Evolutionary conservation across 2,113 vertebrate species (phyloP), one percentile per base, ranked within the genome.

Genomic region (Oplegnathus fasciatus): DNA sequence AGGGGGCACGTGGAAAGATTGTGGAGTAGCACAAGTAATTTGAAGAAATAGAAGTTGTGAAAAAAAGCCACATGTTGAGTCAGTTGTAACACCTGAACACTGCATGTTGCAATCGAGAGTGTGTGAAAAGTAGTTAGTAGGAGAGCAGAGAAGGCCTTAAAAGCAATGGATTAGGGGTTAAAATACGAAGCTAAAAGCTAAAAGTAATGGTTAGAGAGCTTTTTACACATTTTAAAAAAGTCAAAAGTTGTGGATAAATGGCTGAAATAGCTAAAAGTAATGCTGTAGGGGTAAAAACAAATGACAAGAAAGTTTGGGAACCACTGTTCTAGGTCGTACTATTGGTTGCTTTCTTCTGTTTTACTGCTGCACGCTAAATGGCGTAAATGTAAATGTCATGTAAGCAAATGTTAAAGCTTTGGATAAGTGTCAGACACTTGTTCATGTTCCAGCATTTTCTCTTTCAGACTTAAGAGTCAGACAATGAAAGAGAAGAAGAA

Each of bases 401-500:
- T 30, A 34, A 60, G 75, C 42, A 65, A 85, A 79, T 40, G 81
- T 61, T 61, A 79, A 75, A 86, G 70, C 68, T 78, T 85, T 65
- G 86, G 82, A 7, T 69, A 20, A 37, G 66, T 68, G 84, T 79
- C 70, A 68, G 72, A 82, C 72, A 55, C 69, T 87, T 84, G 75
- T 80, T 84, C 68, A 34, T 20, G 78, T 85, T 89, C 90, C 86
- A 87, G 65, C 32, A 50, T 82, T 91, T 91, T 90, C 73, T 79
- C 72, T 89, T 91, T 90, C 76, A 92, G 64, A 74, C 84, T 89
- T 79, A 42, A 86, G 64, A 90, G 81, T 85, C 75, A 52, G 30
- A 84, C 87, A 87, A 85, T 85, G 75, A 91, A 91, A 83, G 79
- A 66, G 61, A 86, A 77, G 65, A 54, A 89, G 80, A 89, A 82